phyloP scores from a whole-genome alignment of 2,797 vertebrate species.

The Okamejei kenojei region DNA sequence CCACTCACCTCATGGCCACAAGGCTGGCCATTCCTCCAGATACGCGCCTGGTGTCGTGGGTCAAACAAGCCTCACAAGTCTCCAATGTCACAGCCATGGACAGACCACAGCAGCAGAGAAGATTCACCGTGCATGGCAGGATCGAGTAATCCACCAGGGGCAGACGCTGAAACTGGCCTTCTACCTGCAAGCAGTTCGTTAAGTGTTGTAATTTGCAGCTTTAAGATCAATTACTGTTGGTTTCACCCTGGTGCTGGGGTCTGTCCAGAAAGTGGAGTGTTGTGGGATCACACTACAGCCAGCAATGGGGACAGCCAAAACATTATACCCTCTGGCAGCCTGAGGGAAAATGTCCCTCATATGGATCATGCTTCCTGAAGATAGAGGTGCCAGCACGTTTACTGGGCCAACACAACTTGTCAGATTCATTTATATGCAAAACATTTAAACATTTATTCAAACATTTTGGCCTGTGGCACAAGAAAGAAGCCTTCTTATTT shows the following conservation, averaged over 20 bases:
- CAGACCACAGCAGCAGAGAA: too few relatives aligned
- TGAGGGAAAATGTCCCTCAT: not conserved
- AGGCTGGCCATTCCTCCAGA: too few relatives aligned
- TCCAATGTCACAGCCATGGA: too few relatives aligned
- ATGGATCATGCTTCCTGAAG: not conserved
- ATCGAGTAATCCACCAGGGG: not conserved
- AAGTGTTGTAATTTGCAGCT: not conserved
- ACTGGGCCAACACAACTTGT: not conserved
- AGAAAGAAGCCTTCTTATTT: not conserved
- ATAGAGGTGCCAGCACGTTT: not conserved
- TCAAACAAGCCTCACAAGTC: too few relatives aligned
- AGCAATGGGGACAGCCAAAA: not conserved
- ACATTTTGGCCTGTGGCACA: not conserved
- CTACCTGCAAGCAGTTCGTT: not conserved
- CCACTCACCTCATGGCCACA: not conserved
- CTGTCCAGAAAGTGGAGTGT: not conserved
- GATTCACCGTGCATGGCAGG: too few relatives aligned
- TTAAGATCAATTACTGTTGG: not conserved
- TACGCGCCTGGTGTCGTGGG: too few relatives aligned
- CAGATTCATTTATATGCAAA: not conserved
- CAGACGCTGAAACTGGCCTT: too few relatives aligned
- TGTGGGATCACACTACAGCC: not conserved
- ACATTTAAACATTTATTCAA: slow-evolving; percentile 16
- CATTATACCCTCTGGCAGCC: not conserved
- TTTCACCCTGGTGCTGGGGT: not conserved